phyloP scores from a whole-genome alignment of 2,797 vertebrate species.

The Acanthornis magna region DNA sequence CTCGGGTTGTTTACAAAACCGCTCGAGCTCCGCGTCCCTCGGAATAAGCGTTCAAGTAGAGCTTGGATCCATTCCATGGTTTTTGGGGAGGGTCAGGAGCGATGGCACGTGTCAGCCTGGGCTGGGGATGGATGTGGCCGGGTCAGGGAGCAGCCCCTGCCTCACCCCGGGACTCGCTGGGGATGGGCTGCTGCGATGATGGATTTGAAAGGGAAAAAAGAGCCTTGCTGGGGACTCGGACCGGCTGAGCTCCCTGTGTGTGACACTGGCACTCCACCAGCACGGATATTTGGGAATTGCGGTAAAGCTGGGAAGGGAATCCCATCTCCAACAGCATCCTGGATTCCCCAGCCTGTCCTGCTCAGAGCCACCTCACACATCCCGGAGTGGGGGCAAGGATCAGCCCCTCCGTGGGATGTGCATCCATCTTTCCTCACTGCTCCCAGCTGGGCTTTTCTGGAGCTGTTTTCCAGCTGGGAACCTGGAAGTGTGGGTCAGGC shows the following conservation, averaged over 20 bases:
- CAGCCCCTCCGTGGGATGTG: rapidly evolving
- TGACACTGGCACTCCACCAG: not conserved
- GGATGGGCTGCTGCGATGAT: not conserved
- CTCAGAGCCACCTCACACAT: not conserved
- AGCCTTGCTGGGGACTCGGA: not conserved
- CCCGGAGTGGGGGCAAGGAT: not conserved
- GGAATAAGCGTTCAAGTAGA: not conserved
- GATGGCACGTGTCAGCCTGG: not conserved
- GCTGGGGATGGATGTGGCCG: slow-evolving; percentile 11
- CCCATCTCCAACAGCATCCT: not conserved
- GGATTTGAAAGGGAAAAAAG: not conserved
- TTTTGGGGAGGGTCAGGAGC: not conserved
- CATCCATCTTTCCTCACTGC: not conserved
- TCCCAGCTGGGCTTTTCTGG: not conserved
- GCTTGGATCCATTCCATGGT: not conserved
- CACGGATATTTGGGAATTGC: not conserved
- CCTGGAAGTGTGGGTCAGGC: not conserved
- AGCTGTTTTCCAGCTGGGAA: not conserved
- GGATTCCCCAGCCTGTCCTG: not conserved
- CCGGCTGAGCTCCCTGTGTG: not conserved
- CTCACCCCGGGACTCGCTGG: not conserved
- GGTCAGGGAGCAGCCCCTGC: not conserved
- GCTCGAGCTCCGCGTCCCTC: not conserved
- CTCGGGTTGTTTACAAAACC: not conserved
- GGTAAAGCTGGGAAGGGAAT: not conserved